phyloP scores from a whole-genome alignment of 2,113 vertebrate species.

The Conger conger region DNA sequence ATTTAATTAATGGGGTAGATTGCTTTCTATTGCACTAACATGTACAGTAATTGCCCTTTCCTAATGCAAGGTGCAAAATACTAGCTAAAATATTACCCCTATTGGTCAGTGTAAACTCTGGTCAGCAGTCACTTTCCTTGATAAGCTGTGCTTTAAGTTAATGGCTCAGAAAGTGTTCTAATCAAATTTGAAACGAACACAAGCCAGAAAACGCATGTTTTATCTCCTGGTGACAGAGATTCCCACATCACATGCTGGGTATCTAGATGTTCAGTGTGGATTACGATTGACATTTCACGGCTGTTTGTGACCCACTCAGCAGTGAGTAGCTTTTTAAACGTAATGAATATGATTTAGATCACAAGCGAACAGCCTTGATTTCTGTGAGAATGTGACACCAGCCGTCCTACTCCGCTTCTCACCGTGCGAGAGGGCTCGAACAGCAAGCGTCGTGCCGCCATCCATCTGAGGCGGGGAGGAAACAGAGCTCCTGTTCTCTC shows the following conservation, averaged over 20 bases:
- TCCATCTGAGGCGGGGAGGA: background rate
- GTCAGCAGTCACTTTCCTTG: conserved; percentile 12
- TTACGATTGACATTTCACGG: background rate
- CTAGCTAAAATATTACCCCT: conserved; percentile 23
- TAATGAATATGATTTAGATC: background rate
- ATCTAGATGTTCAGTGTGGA: background rate
- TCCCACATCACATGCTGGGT: background rate
- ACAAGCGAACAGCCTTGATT: background rate
- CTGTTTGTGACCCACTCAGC: background rate
- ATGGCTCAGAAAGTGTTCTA: background rate
- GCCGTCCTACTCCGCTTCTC: background rate
- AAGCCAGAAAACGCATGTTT: background rate
- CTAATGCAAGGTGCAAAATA: conserved; percentile 48
- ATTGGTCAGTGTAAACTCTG: conserved; percentile 7
- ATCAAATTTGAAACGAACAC: background rate
- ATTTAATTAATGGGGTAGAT: conserved; percentile 64
- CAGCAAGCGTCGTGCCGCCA: background rate
- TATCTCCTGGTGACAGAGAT: background rate
- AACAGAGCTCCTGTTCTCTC: background rate
- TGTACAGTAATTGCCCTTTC: conserved; percentile 43
- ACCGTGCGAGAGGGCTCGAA: background rate
- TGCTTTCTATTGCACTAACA: conserved; percentile 52
- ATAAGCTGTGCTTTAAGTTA: background rate
- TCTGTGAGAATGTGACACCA: background rate
- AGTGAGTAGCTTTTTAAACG: no score